These are phyloP conservation scores for Epistrophella euchroma DNA, from an alignment of 2,888 invertebrate species.

Conservation along the genomic window DNA sequence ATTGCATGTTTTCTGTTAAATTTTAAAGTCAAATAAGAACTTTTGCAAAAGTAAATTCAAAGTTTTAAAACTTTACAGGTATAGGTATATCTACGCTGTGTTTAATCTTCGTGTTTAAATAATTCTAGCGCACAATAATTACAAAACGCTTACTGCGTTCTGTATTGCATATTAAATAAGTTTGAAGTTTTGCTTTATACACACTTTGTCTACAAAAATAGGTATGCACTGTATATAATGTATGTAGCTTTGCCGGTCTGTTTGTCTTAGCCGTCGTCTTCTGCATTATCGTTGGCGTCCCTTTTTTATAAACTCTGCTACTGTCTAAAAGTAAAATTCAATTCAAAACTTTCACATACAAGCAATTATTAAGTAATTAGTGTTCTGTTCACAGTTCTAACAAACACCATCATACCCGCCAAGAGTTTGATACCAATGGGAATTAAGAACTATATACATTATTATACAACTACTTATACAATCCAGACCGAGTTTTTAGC, in stretches of 20 bases:
- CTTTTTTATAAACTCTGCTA: background rate
- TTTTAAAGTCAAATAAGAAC: conserved; percentile 46
- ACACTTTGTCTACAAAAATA: background rate
- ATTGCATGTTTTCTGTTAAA: conserved; percentile 1
- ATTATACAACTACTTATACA: background rate
- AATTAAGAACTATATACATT: conserved; percentile 38
- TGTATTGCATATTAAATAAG: conserved; percentile 59
- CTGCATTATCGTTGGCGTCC: background rate
- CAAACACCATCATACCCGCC: conserved; percentile 8
- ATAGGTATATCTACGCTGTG: background rate
- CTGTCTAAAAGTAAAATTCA: conserved; percentile 50
- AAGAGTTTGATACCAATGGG: conserved; percentile 13
- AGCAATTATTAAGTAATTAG: conserved; percentile 74
- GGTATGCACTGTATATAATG: too few relatives aligned
- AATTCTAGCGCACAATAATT: conserved; percentile 65
- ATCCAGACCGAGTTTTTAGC: background rate
- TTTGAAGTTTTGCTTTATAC: conserved; percentile 38
- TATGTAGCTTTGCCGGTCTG: conserved; percentile 6
- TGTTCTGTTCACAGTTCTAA: conserved; percentile 49
- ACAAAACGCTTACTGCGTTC: conserved; percentile 51
- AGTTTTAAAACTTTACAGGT: conserved; percentile 33
- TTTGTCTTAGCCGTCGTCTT: background rate
- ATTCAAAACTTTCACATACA: conserved; percentile 72
- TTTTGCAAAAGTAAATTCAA: conserved; percentile 54
- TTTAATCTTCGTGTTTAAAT: conserved; percentile 56